Conservation (phyloP, 2,113 vertebrate species). For the Chionodraco myersi region DNA sequence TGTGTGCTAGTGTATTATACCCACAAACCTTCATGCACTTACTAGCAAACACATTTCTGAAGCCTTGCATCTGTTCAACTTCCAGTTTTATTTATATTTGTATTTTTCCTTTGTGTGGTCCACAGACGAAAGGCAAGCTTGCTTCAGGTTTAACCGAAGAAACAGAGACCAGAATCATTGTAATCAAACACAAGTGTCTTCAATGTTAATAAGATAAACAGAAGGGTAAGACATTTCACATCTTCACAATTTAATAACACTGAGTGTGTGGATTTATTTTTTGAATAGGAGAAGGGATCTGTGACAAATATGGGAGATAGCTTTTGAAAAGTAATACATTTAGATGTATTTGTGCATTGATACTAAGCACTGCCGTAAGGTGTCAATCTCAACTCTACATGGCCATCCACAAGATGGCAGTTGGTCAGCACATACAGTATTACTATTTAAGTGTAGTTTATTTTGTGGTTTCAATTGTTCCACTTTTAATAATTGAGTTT, state of each 20-base stretch:
- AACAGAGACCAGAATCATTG: not conserved
- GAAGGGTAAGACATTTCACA: not conserved
- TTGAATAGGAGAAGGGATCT: not conserved
- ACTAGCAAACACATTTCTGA: conserved; percentile 23
- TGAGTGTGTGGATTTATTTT: not conserved
- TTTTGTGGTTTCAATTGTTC: not conserved
- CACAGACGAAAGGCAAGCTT: not conserved
- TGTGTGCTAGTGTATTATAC: conserved; percentile 44
- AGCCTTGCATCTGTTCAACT: not conserved
- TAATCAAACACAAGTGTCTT: not conserved
- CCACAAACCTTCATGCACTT: conserved; percentile 28
- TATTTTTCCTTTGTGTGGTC: not conserved
- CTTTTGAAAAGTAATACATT: not conserved
- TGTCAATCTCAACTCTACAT: not conserved
- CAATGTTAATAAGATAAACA: not conserved
- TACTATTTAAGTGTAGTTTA: not conserved
- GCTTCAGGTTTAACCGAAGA: not conserved
- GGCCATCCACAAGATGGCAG: not conserved
- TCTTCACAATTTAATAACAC: not conserved
- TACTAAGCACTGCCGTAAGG: no score
- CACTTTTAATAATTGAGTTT: not conserved
- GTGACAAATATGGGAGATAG: not conserved
- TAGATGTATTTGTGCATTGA: no score
- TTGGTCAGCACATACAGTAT: not conserved
- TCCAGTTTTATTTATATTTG: not conserved